Base-by-base conservation (phyloP, 2,113 vertebrate species). In the Phalacrocorax carbo region DNA sequence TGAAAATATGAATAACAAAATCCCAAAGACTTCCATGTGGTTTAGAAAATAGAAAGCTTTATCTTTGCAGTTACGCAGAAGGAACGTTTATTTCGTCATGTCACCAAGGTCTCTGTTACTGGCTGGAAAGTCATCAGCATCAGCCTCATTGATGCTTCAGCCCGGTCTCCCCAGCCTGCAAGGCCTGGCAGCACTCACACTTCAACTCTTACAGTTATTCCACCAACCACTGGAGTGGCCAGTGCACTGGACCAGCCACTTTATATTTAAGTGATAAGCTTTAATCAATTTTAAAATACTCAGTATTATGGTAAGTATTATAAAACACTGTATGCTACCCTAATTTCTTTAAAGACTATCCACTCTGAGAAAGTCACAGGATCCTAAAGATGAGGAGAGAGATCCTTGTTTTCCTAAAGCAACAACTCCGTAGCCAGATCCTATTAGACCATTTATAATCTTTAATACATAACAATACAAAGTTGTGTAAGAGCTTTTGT, bases 31-130 rank as follows among this genome's bases (percentile, higher is more conserved):
- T 22, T 58, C 25, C 42, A 38, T 3, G 3, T 32, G 6, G 29
- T 49, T 93, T 55, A 52, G 34, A 82, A 72, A 84, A 80, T 64
- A 9, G 46, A 70, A 75, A 79, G 66, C 49, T 83, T 79, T 73
- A 83, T 44, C 55, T 72, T 29, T 25, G 19, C 38, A 36, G 66
- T 32, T 52, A 54, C 51, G n/a, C 16, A 48, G 82, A 62, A 75
- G 49, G 66, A 70, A 65, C 0, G 1, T 40, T 62, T 69, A 25
- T 51, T 58, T 13, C 1, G 1, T 23, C 30, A 15, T 2, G 4
- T 51, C 54, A 32, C 32, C 58, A 55, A 72, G 30, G 40, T 46
- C 42, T 58, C 17, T 57, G 30, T 38, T 55, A 42, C 20, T 26
- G 54, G 18, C 25, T 64, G 42, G 13, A 32, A 78, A 62, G 60